Conservation (phyloP, 2,113 vertebrate species). For the Anthoscopus minutus region DNA sequence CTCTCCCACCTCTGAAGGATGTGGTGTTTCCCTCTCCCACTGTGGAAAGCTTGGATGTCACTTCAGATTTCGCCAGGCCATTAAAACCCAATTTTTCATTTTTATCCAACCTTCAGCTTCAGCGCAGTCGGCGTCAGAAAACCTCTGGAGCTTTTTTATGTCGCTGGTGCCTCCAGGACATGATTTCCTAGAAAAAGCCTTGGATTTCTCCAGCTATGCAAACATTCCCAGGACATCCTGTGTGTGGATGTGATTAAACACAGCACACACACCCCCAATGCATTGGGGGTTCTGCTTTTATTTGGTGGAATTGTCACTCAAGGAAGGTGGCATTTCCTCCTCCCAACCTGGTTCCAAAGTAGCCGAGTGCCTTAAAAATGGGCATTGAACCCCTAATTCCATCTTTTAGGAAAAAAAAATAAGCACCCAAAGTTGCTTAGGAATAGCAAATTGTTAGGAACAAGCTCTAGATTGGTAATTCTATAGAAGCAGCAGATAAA, state of each 20-base stretch:
- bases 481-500: background rate
- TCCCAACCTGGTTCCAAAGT: background rate
- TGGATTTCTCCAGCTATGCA: constrained; percentile 39
- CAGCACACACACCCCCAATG: background rate
- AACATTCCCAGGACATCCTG: constrained; percentile 32
- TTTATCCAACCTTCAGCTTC: background rate
- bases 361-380: background rate
- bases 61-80: background rate
- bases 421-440: background rate
- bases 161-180: constrained; percentile 17
- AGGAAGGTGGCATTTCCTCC: background rate
- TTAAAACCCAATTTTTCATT: background rate
- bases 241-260: background rate
- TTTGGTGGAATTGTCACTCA: background rate
- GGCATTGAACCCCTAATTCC: background rate
- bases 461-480: background rate
- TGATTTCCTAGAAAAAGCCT: constrained; percentile 42
- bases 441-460: background rate
- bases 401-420: background rate
- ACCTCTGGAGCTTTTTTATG: background rate
- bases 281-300: background rate
- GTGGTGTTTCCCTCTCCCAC: background rate
- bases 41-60: background rate
- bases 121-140: background rate
- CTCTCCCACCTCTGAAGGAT: constrained; percentile 8